These are phyloP conservation scores for Datnioides undecimradiatus DNA, from an alignment of 2,113 vertebrate species.

Conservation along the genomic window DNA sequence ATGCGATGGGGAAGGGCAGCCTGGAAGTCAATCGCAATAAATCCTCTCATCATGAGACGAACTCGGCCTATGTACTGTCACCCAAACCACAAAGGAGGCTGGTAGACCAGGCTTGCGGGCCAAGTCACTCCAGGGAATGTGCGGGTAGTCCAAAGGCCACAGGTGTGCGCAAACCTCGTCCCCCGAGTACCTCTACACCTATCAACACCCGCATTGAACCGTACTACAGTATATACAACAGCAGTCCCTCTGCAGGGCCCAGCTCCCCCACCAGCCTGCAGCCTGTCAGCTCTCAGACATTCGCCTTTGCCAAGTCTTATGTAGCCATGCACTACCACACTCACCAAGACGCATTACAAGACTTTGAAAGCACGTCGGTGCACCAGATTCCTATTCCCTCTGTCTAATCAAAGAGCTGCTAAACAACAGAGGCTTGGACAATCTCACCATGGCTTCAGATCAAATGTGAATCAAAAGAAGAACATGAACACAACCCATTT, in stretches of 20 bases:
- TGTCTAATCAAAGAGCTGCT: slow-evolving; percentile 74
- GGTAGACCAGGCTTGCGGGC: slow-evolving; percentile 93
- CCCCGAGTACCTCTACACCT: slow-evolving; percentile 93
- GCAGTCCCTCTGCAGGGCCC: slow-evolving; percentile 87
- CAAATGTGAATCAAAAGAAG: slow-evolving; percentile 37
- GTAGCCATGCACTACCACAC: slow-evolving; percentile 92
- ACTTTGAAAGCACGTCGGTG: slow-evolving; percentile 86
- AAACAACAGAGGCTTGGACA: slow-evolving; percentile 11
- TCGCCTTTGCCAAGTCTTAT: slow-evolving; percentile 90
- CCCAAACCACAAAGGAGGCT: slow-evolving; percentile 92
- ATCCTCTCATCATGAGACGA: slow-evolving; percentile 97
- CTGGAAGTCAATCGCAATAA: slow-evolving; percentile 96
- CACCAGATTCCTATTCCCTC: slow-evolving; percentile 93
- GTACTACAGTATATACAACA: slow-evolving; percentile 97
- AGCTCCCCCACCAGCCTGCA: slow-evolving; percentile 89
- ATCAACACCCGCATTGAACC: slow-evolving; percentile 96
- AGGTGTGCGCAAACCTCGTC: slow-evolving; percentile 84
- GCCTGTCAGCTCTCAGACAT: slow-evolving; percentile 85
- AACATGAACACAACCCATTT: slow-evolving; percentile 14
- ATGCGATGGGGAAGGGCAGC: slow-evolving; percentile 93
- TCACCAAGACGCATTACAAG: slow-evolving; percentile 84
- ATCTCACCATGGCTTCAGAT: slow-evolving; percentile 12
- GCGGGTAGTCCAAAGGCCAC: slow-evolving; percentile 87
- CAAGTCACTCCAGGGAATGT: slow-evolving; percentile 91
- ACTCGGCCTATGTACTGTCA: slow-evolving; percentile 94